Evolutionary conservation across 2,888 invertebrate species (phyloP).

Genomic region (Caenorhabditis angaria): DNA sequence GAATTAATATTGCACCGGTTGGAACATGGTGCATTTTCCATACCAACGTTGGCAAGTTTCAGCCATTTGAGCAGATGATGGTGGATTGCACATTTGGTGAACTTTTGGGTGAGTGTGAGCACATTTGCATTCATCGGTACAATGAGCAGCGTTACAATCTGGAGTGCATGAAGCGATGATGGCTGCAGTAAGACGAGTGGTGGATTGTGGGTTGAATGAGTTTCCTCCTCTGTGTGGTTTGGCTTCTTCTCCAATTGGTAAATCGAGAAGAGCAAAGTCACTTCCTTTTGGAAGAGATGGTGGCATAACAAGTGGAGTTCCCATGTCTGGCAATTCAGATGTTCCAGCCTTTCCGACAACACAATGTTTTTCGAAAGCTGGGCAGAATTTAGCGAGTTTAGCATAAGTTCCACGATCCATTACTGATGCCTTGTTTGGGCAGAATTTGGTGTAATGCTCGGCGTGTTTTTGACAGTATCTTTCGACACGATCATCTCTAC

Average conservation of each 20-base stretch:
- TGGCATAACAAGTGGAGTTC: constrained; percentile 55
- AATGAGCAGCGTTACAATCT: constrained; percentile 59
- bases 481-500: constrained; percentile 45
- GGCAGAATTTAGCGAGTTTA: constrained; percentile 65
- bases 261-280: constrained; percentile 53
- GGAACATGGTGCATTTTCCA: constrained; percentile 66
- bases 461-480: constrained; percentile 57
- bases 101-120: constrained; percentile 63
- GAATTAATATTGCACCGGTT: constrained; percentile 61
- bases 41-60: constrained; percentile 65
- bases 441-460: constrained; percentile 60
- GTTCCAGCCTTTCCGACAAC: constrained; percentile 44
- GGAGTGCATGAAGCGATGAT: constrained; percentile 61
- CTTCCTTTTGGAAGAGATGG: constrained; percentile 61
- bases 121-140: constrained; percentile 65
- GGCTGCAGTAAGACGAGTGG: constrained; percentile 53
- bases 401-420: constrained; percentile 44
- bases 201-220: constrained; percentile 19
- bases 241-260: constrained; percentile 46
- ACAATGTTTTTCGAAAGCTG: constrained; percentile 64
- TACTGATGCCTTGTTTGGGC: constrained; percentile 42
- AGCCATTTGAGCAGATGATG: constrained; percentile 57
- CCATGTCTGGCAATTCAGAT: constrained; percentile 40
- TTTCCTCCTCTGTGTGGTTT: constrained; percentile 21
- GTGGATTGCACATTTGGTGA: constrained; percentile 68